Evolutionary conservation across 2,113 vertebrate genomes (phyloP).

Genomic region (Bufo gargarizans): DNA sequence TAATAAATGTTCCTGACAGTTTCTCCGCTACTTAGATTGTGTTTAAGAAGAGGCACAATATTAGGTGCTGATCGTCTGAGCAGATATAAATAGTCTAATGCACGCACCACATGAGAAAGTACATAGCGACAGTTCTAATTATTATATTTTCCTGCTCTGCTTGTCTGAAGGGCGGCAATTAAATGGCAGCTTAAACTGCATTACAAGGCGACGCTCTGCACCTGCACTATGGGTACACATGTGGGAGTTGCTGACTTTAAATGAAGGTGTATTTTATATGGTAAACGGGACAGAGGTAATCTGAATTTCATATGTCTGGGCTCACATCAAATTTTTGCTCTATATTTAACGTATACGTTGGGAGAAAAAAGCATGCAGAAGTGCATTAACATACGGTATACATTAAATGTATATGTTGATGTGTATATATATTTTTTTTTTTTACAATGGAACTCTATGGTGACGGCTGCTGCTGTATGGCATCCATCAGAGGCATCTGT

Average conservation of each 20-base stretch:
- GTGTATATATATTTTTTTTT: too few species aligned
- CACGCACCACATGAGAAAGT: constrained; percentile 68
- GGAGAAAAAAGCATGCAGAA: too few species aligned
- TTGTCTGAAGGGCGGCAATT: constrained; percentile 72
- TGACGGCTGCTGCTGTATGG: too few species aligned
- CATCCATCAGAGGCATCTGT: too few species aligned
- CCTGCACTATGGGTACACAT: constrained; percentile 62
- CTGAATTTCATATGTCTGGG: background rate
- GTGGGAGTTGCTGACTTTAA: constrained; percentile 30
- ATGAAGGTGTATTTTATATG: constrained; percentile 8
- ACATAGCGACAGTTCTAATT: constrained; percentile 75
- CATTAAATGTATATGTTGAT: too few species aligned
- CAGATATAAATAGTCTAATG: constrained; percentile 74
- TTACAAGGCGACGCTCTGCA: constrained; percentile 65
- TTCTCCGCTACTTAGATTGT: background rate
- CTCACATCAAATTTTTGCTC: too few species aligned
- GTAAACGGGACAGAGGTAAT: constrained; percentile 1
- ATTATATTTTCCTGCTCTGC: constrained; percentile 74
- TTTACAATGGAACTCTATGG: too few species aligned
- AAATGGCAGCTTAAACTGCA: constrained; percentile 68
- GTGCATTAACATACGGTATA: too few species aligned
- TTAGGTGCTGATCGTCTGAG: constrained; percentile 59
- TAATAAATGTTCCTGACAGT: background rate
- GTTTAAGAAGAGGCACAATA: constrained; percentile 46
- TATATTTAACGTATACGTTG: too few species aligned